These are phyloP conservation scores for Gulo gulo DNA, from an alignment of 2,113 vertebrate genomes.

Conservation along the genomic window DNA sequence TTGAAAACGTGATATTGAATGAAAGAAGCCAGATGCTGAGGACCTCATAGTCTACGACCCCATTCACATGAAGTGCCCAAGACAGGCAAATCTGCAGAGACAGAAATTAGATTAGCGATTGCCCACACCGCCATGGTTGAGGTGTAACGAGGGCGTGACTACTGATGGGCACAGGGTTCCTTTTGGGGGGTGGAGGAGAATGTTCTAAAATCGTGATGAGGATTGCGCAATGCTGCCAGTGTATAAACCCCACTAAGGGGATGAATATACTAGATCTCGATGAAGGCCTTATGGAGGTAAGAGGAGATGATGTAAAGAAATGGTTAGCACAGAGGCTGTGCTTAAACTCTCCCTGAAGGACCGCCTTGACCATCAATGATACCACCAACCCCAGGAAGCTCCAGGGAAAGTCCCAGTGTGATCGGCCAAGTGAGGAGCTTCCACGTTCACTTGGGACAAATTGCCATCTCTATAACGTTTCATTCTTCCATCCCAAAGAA, in stretches of 20 bases:
- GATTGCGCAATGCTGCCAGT: fast-evolving
- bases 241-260: background rate
- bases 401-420: background rate
- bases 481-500: background rate
- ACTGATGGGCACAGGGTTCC: background rate
- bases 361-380: fast-evolving
- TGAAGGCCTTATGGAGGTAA: background rate
- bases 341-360: background rate
- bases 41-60: fast-evolving
- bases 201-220: background rate
- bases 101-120: background rate
- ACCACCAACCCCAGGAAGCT: fast-evolving
- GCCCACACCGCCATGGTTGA: fast-evolving
- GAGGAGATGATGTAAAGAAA: too few species aligned
- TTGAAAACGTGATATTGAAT: background rate
- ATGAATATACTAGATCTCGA: too few species aligned
- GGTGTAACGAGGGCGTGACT: too few species aligned
- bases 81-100: background rate
- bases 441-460: too few species aligned
- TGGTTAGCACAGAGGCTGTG: fast-evolving
- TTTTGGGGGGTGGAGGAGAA: background rate
- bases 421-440: background rate
- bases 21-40: too few species aligned
- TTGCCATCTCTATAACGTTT: background rate
- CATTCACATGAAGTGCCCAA: too few species aligned